A percentile compares a stretch with the other conserved stretches of the same genome.
phyloP scores from a whole-genome alignment of 1,140 invertebrate species.

The Notospermus geniculatus region DNA sequence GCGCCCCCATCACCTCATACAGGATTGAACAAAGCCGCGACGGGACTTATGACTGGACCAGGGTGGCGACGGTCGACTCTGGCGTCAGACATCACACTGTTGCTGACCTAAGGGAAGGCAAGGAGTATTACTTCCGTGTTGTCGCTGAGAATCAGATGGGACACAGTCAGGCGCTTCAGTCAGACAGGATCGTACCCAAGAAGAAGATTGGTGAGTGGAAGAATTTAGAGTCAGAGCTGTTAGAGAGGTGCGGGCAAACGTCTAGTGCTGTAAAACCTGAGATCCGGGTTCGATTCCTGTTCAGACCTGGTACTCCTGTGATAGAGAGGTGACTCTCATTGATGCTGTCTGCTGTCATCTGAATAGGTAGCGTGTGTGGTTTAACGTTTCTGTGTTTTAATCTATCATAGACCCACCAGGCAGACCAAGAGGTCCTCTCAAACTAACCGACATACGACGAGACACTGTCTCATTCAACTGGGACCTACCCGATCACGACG shows the following conservation, averaged over 20 bases:
- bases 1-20: conserved; percentile 88
- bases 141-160: conserved; percentile 97
- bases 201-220: conserved; percentile 82
- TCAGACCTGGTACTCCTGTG: too few species aligned
- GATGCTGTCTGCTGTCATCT: too few species aligned
- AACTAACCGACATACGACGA: conserved; percentile 88
- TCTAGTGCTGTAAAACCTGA: too few species aligned
- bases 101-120: conserved; percentile 78
- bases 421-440: conserved; percentile 88
- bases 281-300: too few species aligned
- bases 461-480: conserved; percentile 89
- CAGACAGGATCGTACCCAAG: conserved; percentile 87
- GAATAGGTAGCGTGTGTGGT: background rate
- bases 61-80: conserved; percentile 61
- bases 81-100: conserved; percentile 67
- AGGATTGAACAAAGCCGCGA: conserved; percentile 85
- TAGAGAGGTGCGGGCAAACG: too few species aligned
- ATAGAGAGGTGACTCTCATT: too few species aligned
- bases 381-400: background rate
- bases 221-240: too few species aligned
- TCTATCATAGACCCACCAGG: conserved; percentile 70
- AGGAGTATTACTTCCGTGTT: conserved; percentile 95
- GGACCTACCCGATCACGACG: conserved; percentile 90
- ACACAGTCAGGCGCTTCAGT: conserved; percentile 82
- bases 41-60: conserved; percentile 74